These are phyloP conservation scores for Tinamus guttatus DNA, from an alignment of 2,113 vertebrate genomes.

Conservation along the genomic window DNA sequence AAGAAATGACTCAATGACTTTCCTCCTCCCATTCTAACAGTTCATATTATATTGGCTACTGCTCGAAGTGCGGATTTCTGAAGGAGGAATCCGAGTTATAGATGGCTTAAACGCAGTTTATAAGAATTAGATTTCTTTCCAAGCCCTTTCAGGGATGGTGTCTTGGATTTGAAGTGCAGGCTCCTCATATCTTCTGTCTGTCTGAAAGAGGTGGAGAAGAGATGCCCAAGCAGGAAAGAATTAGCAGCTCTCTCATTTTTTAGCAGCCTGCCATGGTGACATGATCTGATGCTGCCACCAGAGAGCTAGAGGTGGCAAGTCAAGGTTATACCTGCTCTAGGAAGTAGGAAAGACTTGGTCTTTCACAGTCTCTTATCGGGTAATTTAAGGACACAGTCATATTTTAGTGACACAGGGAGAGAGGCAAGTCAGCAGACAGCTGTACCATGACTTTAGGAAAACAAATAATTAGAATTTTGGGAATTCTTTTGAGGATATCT, in stretches of 20 bases:
- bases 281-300: not conserved
- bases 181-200: no score
- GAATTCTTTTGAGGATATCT: accelerated
- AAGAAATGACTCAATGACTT: not conserved
- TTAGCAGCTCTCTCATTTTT: not conserved
- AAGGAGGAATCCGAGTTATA: not conserved
- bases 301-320: not conserved
- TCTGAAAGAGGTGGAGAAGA: no score
- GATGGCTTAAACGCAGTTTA: not conserved
- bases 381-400: not conserved
- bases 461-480: not conserved
- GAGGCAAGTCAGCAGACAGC: not conserved
- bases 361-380: not conserved
- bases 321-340: not conserved
- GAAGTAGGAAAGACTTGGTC: not conserved
- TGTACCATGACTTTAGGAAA: not conserved
- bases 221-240: no score
- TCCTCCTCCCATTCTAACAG: not conserved
- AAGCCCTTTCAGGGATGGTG: not conserved
- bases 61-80: not conserved
- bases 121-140: not conserved
- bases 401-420: not conserved
- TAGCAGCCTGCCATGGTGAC: not conserved
- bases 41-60: not conserved
- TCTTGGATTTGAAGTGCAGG: no score